Evolutionary conservation across 2,113 vertebrate genomes (phyloP), one percentile per base, ranked within the genome.

Genomic region (Gambusia affinis): DNA sequence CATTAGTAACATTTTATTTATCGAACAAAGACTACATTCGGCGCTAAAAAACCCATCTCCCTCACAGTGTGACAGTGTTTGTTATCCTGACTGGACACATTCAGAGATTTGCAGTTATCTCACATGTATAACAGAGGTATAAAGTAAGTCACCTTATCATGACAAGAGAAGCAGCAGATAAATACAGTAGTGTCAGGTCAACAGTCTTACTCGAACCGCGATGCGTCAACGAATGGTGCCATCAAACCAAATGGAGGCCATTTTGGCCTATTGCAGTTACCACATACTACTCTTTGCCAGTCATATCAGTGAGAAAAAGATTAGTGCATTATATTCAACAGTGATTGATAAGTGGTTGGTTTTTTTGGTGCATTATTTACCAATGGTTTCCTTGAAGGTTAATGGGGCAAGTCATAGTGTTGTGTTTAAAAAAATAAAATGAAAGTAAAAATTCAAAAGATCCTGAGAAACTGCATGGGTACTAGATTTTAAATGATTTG

Each of bases 21-120:
- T 66, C 69, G 81, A 51, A 80, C n/a, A 35, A 35, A 35, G 33
- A 64, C 17, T 89, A 91, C 88, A 92, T 88, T 92, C 79, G 89
- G 76, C 19, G 35, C 76, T 79, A 67, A 80, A 66, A 73, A 79
- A 66, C 10, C n/a, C 4, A 42, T 71, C 73, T 73, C 44, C 39
- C 61, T 78, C 69, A 19, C 54, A 76, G 74, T 61, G 27, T 51
- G 67, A 82, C 65, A 70, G 33, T 27, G 14, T 62, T 4, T 64
- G 67, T 76, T 71, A 82, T 24, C 69, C 57, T 60, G 60, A 86
- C 79, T 65, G 64, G 74, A 88, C 74, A 88, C 81, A 85, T 87
- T 91, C 80, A 91, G 81, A 88, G 60, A 84, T 60, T 75, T 82
- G 76, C 72, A 85, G 71, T 88, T 64, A 83, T 84, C 63, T 81